Base-by-base conservation (phyloP, 2,113 vertebrate species). In the Triplophysa dalaica region DNA sequence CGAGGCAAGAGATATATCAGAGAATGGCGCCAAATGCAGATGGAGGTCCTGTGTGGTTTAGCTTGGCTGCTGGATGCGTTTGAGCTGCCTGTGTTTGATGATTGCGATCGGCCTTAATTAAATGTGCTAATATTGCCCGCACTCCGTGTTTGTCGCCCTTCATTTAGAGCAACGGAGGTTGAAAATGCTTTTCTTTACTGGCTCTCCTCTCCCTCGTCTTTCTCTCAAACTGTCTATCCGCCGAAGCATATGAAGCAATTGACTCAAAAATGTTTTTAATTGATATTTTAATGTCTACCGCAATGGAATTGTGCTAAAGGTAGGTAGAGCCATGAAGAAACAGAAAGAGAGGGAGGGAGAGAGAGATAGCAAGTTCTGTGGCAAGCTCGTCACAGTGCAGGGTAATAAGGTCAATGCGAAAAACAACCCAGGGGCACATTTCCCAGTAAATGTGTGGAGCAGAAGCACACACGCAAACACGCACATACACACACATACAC, bases 401-500 rank as follows among this genome's bases (percentile, higher is more conserved):
- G 93, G 94, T 95, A 97, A 97, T 97, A 95, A 98, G 96, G 95
- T 97, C 96, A 96, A 90, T 92, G 92, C 93, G 94, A 93, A 95
- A 90, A 95, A 95, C 93, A 94, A 93, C 95, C 92, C 92, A 85
- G 89, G 94, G 95, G 93, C 95, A 93, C 86, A 90, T 93, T 95
- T 94, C 92, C 94, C 89, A 87, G 93, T 94, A 96, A 96, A 95
- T 92, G 92, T 90, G 92, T 92, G 92, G 93, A 94, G 93, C 90
- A 89, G 62, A 85, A 82, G 83, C 68, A 82, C 70, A 82, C 81
- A 77, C 68, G 78, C 70, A 7, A 54, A 43, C 17, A 77, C 21
- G 29, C 33, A 38, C 33, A 38, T 7, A 38, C 33, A 75, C 29
- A 74, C 79, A 82, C 82, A 86, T 79, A 85, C 82, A 86, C 38